phyloP scores from a whole-genome alignment of 1,140 invertebrate species.

The Achatina immaculata region DNA sequence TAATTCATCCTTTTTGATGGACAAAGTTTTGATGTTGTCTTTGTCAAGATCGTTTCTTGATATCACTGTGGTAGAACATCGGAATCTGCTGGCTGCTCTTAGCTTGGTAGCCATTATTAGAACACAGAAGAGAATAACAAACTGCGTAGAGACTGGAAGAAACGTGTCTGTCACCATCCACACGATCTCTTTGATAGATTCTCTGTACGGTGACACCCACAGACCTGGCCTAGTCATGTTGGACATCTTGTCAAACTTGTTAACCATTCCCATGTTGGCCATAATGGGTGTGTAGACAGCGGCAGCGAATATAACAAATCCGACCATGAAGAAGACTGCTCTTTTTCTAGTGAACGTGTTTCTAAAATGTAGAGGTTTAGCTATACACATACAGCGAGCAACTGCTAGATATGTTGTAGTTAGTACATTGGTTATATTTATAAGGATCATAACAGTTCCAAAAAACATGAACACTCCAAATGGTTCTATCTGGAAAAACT shows the following conservation, averaged over 20 bases:
- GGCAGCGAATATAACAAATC: not conserved
- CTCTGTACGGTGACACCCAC: not conserved
- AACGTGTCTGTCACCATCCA: not conserved
- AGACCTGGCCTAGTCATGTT: not conserved
- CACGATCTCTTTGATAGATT: not conserved
- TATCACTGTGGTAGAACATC: no score
- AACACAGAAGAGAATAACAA: not conserved
- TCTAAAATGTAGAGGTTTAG: no score
- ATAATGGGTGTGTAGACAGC: not conserved
- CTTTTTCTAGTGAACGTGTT: not conserved
- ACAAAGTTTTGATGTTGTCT: no score
- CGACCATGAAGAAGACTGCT: not conserved
- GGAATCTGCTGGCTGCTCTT: no score
- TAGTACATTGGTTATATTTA: not conserved
- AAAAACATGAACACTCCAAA: not conserved
- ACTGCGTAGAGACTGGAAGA: not conserved
- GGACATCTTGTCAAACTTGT: not conserved
- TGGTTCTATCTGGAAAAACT: not conserved
- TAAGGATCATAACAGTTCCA: not conserved
- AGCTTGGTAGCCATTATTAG: no score
- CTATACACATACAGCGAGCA: no score
- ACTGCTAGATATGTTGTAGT: conserved; percentile 7
- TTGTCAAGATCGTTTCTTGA: no score
- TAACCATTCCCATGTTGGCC: not conserved
- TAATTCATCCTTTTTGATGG: no score